These are phyloP conservation scores for Archips crataeganus DNA, from an alignment of 2,888 invertebrate genomes.

Conservation along the genomic window DNA sequence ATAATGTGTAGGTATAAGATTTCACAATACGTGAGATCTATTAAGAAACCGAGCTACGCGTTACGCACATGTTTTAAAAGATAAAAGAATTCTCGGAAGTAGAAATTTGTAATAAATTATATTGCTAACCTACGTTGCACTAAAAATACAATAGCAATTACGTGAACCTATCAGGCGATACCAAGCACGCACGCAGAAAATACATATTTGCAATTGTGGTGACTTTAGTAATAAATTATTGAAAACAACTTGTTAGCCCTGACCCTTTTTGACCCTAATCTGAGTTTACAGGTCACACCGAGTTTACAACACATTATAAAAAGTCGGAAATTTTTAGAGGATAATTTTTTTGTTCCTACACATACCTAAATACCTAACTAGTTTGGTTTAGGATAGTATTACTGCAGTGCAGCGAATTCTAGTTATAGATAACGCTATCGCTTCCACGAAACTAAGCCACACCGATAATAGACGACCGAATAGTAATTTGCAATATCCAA, in stretches of 20 bases:
- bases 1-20: constrained; percentile 54
- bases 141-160: constrained; percentile 13
- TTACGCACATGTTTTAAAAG: constrained; percentile 68
- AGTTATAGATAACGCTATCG: constrained; percentile 73
- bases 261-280: neutral
- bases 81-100: constrained; percentile 32
- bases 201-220: neutral
- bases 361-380: neutral
- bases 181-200: neutral
- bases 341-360: neutral
- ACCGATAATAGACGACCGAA: constrained; percentile 68
- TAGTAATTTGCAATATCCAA: constrained; percentile 76
- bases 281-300: neutral
- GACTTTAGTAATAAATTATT: neutral
- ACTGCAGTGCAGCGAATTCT: constrained; percentile 59
- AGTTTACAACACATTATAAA: neutral
- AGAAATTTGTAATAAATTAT: constrained; percentile 20
- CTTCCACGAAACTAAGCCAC: constrained; percentile 75
- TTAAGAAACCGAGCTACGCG: constrained; percentile 72
- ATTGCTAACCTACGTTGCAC: constrained; percentile 32
- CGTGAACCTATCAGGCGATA: neutral
- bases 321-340: neutral
- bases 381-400: constrained; percentile 23
- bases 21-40: constrained; percentile 76
- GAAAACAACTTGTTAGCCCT: neutral